Evolutionary conservation across 2,113 vertebrate genomes (phyloP).

Genomic region (Atherinomorus stipes): DNA sequence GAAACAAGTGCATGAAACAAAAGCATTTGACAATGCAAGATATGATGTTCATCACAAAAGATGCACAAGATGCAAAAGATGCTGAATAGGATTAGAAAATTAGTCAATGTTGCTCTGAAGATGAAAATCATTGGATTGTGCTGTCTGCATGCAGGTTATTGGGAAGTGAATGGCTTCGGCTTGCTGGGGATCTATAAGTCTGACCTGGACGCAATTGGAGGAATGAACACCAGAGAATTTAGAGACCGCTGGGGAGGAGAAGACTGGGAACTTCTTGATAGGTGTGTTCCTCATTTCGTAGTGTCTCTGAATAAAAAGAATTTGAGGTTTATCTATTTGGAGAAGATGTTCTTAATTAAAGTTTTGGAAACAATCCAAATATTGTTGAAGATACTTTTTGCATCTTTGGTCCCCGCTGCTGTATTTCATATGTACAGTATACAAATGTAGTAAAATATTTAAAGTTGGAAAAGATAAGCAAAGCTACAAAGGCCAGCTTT

Average conservation of each 20-base stretch:
- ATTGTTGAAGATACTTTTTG: not conserved
- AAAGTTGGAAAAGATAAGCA: too few species aligned
- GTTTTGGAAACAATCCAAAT: not conserved
- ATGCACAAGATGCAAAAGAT: not conserved
- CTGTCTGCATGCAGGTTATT: slow-evolving; percentile 86
- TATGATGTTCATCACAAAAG: not conserved
- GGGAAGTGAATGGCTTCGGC: slow-evolving; percentile 98
- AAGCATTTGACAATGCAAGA: not conserved
- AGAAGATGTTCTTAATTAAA: not conserved
- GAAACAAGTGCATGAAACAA: not conserved
- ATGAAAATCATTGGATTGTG: not conserved
- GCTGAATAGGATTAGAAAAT: not conserved
- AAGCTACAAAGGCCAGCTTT: too few species aligned
- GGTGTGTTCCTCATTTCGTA: slow-evolving; percentile 76
- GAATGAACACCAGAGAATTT: slow-evolving; percentile 96
- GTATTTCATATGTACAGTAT: not conserved
- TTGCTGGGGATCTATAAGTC: slow-evolving; percentile 97
- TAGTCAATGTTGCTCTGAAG: not conserved
- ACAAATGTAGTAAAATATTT: too few species aligned
- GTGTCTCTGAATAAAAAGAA: not conserved
- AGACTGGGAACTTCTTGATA: slow-evolving; percentile 97
- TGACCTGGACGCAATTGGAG: slow-evolving; percentile 90
- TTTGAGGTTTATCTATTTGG: too few species aligned
- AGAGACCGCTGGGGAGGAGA: slow-evolving; percentile 95
- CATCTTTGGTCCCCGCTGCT: not conserved